phyloP scores from a whole-genome alignment of 2,113 vertebrate genomes.

The Scalopus aquaticus region DNA sequence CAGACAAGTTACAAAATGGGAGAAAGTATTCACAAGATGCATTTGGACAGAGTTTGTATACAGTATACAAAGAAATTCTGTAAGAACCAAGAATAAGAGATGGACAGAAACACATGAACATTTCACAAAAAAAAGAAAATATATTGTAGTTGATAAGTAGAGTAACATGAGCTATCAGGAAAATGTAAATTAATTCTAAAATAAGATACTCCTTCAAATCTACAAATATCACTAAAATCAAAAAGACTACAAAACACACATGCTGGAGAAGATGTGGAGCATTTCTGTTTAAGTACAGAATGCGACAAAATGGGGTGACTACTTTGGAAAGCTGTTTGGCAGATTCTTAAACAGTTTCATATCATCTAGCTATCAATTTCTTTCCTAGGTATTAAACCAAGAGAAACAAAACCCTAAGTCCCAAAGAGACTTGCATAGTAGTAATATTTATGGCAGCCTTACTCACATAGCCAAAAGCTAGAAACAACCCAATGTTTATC shows the following conservation, averaged over 20 bases:
- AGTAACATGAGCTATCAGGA: neutral
- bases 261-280: neutral
- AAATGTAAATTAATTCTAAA: conserved; percentile 14
- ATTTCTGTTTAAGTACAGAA: neutral
- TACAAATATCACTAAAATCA: neutral
- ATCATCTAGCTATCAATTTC: neutral
- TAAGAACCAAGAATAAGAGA: neutral
- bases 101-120: neutral
- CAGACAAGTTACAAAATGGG: neutral
- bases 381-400: neutral
- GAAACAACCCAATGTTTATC: neutral
- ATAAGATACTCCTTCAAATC: neutral
- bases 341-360: conserved; percentile 23
- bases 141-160: neutral
- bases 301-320: neutral
- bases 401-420: neutral
- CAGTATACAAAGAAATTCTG: neutral
- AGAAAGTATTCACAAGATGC: neutral
- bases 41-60: neutral
- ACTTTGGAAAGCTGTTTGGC: neutral
- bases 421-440: neutral
- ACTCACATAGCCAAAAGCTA: neutral
- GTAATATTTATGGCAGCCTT: neutral
- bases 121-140: neutral
- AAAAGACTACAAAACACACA: neutral